These are phyloP conservation scores for Heliconius charithonia DNA, from an alignment of 2,888 invertebrate species.

Conservation along the genomic window DNA sequence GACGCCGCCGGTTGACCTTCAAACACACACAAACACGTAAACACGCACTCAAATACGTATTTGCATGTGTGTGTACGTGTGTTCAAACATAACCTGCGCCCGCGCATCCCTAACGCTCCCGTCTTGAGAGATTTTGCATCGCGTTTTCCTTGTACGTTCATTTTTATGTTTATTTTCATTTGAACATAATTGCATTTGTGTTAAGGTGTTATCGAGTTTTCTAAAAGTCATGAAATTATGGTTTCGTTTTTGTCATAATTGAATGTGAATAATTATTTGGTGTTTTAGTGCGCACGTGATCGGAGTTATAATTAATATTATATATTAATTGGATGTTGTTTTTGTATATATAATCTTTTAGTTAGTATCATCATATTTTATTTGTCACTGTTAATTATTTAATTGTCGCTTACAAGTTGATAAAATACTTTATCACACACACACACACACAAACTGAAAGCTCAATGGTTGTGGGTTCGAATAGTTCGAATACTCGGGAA, in stretches of 20 bases:
- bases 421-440: not conserved
- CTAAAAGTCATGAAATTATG: not conserved
- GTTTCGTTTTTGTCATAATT: not conserved
- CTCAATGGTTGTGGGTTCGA: too few relatives aligned
- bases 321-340: not conserved
- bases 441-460: too few relatives aligned
- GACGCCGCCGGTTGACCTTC: slow-evolving; percentile 82
- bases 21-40: slow-evolving; percentile 56
- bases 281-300: not conserved
- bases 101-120: slow-evolving; percentile 57
- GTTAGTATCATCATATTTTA: not conserved
- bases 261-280: not conserved
- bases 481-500: too few relatives aligned
- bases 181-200: not conserved
- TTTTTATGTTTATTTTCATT: slow-evolving; percentile 22
- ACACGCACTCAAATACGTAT: slow-evolving; percentile 19
- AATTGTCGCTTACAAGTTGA: not conserved
- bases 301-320: slow-evolving; percentile 1
- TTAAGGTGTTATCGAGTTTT: not conserved
- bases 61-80: not conserved
- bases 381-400: not conserved
- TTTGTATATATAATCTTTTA: not conserved
- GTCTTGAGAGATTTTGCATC: slow-evolving; percentile 49
- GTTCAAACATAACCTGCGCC: slow-evolving; percentile 43
- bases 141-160: slow-evolving; percentile 48